A percentile compares a stretch with the other conserved stretches of the same genome.
Conservation (phyloP, 1,140 invertebrate species). For the Ladona fulva region DNA sequence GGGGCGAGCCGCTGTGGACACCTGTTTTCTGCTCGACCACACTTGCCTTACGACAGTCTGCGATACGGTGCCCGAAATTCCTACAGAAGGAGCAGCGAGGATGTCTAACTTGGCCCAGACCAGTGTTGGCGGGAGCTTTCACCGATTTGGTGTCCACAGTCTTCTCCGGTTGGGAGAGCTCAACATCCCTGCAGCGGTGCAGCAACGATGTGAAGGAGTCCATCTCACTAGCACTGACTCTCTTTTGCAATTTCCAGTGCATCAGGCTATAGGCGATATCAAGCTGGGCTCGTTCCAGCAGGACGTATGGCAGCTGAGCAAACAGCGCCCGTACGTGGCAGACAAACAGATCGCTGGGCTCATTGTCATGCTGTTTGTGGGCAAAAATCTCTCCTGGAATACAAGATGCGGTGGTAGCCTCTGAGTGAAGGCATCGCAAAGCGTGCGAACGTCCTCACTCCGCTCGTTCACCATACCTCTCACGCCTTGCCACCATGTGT, state of each 20-base stretch:
- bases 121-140: too few relatives aligned
- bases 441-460: slow-evolving; percentile 18
- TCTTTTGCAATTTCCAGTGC: slow-evolving; percentile 21
- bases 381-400: slow-evolving; percentile 23
- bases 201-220: slow-evolving; percentile 17
- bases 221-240: slow-evolving; percentile 17
- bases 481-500: slow-evolving; percentile 39
- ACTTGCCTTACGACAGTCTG: too few relatives aligned
- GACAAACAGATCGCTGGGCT: slow-evolving; percentile 22
- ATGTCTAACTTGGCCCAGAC: too few relatives aligned
- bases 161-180: slow-evolving; percentile 8
- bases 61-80: too few relatives aligned
- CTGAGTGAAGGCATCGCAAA: slow-evolving; percentile 19
- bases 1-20: too few relatives aligned
- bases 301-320: slow-evolving; percentile 20
- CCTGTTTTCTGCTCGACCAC: too few relatives aligned
- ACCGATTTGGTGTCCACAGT: too few relatives aligned
- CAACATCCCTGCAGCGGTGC: slow-evolving; percentile 15
- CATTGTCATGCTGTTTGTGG: slow-evolving; percentile 19
- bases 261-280: slow-evolving; percentile 25
- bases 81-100: too few relatives aligned
- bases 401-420: slow-evolving; percentile 24
- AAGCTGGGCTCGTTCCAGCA: slow-evolving; percentile 18
- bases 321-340: slow-evolving; percentile 22
- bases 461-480: slow-evolving; percentile 28